Base-by-base conservation (phyloP, 2,888 invertebrate genomes). In the Chrysina gloriosa region DNA sequence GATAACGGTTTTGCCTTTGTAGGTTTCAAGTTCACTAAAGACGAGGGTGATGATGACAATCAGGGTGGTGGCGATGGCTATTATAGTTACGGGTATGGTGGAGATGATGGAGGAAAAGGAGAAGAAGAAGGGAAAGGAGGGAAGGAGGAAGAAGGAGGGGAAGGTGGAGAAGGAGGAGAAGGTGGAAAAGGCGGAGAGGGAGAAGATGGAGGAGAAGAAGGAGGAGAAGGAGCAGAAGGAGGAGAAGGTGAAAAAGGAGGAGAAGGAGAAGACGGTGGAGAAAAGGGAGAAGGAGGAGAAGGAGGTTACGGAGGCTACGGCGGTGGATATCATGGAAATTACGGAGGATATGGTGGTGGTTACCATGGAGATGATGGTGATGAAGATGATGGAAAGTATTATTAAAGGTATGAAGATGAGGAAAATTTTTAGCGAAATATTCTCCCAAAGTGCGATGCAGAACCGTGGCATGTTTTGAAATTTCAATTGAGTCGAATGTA, bases 1-100 rank as follows among this genome's bases (percentile, higher is more conserved):
- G 76, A 78, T 65, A 75, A 72, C 45, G 79, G 78, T 21, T 78
- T 77, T 54, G 78, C 77, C 4, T 69, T 74, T 4, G 72, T 69
- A 6, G 50, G 52, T 27, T 23, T 23, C 2, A 6, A 61, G 5
- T 42, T 23, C 6, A 23, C 42, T 1, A 16, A 29, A 16, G 42
- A 58, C 4, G 25, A 42, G 1, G 39, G 11, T 7, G 16, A 27
- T 9, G 42, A 29, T 19, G 25, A 42, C 2, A 42, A 42, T 11
- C 27, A 25, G 9, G 42, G 27, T 11, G 56, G 36, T 6, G 16
- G 9, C 9, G 27, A n/a, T 16, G 42, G 27, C 19, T 45, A 61
- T 27, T 25, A 42, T 9, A 29, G 45, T 9, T 16, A 14, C 7
- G 27, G 25, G 27, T 61, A 29, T 6, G 65, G 31, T 25, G 65